phyloP scores from a whole-genome alignment of 2,888 invertebrate genomes.

The Xanthorhoe spadicearia region DNA sequence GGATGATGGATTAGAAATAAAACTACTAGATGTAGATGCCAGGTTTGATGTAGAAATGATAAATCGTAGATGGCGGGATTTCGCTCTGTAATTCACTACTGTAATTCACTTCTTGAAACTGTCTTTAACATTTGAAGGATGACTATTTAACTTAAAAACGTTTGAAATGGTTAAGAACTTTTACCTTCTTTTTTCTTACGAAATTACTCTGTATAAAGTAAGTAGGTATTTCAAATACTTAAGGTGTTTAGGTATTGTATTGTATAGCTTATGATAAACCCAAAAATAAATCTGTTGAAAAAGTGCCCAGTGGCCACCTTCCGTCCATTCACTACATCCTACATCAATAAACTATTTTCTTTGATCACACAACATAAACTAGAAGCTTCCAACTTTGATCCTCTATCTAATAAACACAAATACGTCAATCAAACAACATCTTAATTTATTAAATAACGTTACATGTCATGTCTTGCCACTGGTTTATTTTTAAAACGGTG shows the following conservation, averaged over 20 bases:
- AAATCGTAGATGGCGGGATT: conserved; percentile 22
- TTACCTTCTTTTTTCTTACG: too few species aligned
- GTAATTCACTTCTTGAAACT: conserved; percentile 23
- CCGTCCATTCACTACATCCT: neutral
- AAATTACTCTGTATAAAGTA: too few species aligned
- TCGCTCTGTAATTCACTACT: conserved; percentile 15
- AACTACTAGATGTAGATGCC: conserved; percentile 36
- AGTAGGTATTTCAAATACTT: too few species aligned
- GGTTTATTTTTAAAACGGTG: neutral
- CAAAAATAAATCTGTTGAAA: too few species aligned
- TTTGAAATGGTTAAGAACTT: too few species aligned
- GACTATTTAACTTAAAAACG: neutral
- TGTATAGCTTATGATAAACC: too few species aligned
- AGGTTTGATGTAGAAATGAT: conserved; percentile 32
- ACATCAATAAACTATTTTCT: neutral
- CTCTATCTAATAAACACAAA: neutral
- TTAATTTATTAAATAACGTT: neutral
- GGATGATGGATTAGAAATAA: conserved; percentile 47
- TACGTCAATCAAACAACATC: neutral
- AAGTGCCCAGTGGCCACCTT: neutral
- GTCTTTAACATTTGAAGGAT: neutral
- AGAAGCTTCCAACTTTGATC: neutral
- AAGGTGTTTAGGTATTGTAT: too few species aligned
- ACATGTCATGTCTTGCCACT: neutral
- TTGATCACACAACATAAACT: neutral